Evolutionary conservation across 2,113 vertebrate species (phyloP).

Genomic region (Pipa parva): DNA sequence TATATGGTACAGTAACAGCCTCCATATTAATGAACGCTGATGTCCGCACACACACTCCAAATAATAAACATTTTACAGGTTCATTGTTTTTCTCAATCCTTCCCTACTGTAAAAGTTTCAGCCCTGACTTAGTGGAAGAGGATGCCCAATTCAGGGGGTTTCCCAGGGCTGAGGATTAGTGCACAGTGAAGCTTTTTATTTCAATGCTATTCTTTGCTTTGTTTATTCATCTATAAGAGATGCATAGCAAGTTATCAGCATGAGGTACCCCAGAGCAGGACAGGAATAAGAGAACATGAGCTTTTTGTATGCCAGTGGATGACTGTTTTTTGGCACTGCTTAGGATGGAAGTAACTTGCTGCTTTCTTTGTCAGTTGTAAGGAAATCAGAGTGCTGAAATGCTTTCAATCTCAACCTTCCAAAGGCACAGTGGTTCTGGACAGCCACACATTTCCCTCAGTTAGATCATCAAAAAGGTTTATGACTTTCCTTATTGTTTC

Average conservation of each 20-base stretch:
- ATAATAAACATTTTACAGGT: no score
- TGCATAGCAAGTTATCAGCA: slow-evolving; percentile 6
- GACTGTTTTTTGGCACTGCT: background rate
- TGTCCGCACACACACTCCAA: no score
- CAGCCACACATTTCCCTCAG: background rate
- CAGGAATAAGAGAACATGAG: background rate
- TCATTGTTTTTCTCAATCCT: no score
- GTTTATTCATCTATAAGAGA: slow-evolving; percentile 8
- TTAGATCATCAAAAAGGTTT: no score
- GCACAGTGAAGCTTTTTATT: background rate
- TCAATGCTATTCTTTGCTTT: slow-evolving; percentile 7
- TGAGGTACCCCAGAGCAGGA: background rate
- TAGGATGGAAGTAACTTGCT: background rate
- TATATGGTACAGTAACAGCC: no score
- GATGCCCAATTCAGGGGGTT: background rate
- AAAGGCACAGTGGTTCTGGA: background rate
- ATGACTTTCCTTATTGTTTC: no score
- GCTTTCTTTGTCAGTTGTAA: background rate
- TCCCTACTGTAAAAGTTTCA: no score
- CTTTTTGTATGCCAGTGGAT: background rate
- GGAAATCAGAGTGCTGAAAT: background rate
- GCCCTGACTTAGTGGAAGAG: no score
- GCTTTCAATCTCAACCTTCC: background rate
- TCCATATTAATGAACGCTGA: no score
- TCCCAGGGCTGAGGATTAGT: slow-evolving; percentile 4